Base-by-base conservation (phyloP, 2,888 invertebrate species). In the Drosophila paramelanica region DNA sequence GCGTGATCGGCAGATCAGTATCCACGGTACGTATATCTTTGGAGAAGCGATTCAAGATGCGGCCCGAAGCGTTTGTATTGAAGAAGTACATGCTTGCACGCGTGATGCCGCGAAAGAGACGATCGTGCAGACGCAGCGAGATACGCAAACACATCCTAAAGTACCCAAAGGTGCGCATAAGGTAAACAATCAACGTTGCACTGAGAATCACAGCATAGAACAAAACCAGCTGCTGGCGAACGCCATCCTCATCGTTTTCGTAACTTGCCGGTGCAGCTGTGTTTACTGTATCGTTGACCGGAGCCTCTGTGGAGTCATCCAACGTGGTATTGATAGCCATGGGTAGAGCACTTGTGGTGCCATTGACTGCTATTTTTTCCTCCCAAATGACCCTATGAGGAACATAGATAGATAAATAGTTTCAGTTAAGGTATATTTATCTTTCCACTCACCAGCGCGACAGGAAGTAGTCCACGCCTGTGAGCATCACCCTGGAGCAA, bases 41-140 rank as follows among this genome's bases (percentile, higher is more conserved):
- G 4, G 96, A 95, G 89, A 96, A 96, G 43, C 96, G 93, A 92
- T 96, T 96, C 33, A 96, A 91, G 74, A 96, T 95, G 65, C 95
- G 93, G 8, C 95, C 95, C 92, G 93, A 88, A 0, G 92, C 90
- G 90, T 96, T 97, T 62, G 94, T 95, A 89, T 96, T 96, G 92
- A 96, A 97, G 92, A 97, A 97, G 91, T 94, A 94, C 93, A 96
- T 95, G 0, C 95, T 95, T 0, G 96, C 94, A 52, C 94, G 93
- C 0, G 96, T 94, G 0, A 97, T 94, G 1, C 95, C 94, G 53
- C 95, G 94, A 88, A 98, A 97, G 93, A 98, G 96, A 1, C 92
- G 93, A 86, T 96, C 95, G 90, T 98, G 98, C 0, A 98, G 93
- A 25, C 93, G 94, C 20, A 94, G 93, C 0, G 97, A 97, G 0